Percentiles rank a stretch among this genome's conserved stretches.
Evolutionary conservation across 2,113 vertebrate genomes (phyloP).

Genomic region (Toxotes jaculatrix): DNA sequence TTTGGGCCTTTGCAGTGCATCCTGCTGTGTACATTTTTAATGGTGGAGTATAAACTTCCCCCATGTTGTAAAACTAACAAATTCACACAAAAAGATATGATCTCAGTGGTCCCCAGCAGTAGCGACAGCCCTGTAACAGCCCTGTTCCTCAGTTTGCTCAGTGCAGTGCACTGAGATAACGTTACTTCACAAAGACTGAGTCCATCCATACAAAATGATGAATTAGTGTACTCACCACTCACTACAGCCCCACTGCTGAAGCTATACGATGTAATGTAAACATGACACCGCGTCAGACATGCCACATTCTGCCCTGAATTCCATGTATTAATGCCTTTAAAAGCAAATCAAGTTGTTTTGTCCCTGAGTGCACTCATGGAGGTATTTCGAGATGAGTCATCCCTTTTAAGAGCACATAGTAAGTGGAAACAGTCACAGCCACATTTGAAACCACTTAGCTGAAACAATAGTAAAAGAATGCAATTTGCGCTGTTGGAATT

Average conservation of each 20-base stretch:
- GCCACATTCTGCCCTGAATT: slow-evolving; percentile 24
- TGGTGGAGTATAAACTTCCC: neutral
- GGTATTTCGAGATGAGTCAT: slow-evolving; percentile 75
- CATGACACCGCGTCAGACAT: neutral
- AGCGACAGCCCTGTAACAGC: neutral
- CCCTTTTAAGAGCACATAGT: slow-evolving; percentile 67
- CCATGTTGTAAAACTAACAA: neutral
- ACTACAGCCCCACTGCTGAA: neutral
- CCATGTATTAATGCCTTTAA: slow-evolving; percentile 47
- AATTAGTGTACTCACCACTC: neutral
- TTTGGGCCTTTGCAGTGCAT: too few relatives aligned
- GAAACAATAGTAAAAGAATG: slow-evolving; percentile 75
- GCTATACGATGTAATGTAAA: neutral
- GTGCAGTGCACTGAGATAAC: neutral
- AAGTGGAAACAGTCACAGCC: slow-evolving; percentile 74
- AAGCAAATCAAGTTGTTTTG: slow-evolving; percentile 52
- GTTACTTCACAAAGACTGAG: neutral
- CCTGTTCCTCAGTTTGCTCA: neutral
- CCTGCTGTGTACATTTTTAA: too few relatives aligned
- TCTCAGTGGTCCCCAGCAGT: neutral
- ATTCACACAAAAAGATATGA: neutral
- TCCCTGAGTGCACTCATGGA: slow-evolving; percentile 57
- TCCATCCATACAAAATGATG: neutral
- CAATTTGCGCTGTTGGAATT: slow-evolving; percentile 73
- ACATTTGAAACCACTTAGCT: slow-evolving; percentile 79